Evolutionary conservation across 2,888 invertebrate genomes (phyloP).

Genomic region (Mythimna ferrago): DNA sequence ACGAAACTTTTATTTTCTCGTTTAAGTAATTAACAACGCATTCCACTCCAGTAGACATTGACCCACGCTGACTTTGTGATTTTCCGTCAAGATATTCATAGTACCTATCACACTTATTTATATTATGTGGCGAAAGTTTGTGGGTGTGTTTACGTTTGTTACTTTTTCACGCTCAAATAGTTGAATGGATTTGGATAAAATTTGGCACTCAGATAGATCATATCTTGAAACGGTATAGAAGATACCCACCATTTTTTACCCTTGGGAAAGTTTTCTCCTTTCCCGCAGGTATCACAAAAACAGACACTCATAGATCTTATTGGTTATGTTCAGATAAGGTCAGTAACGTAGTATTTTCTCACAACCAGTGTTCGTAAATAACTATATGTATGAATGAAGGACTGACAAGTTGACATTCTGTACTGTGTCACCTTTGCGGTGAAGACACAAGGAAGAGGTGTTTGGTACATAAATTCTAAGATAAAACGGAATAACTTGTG

Average conservation of each 20-base stretch:
- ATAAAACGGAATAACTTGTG: slow-evolving; percentile 20
- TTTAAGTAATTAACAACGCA: background rate
- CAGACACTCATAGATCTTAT: too few relatives aligned
- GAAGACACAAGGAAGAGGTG: background rate
- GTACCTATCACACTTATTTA: too few relatives aligned
- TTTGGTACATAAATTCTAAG: background rate
- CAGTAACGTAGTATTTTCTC: background rate
- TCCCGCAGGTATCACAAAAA: too few relatives aligned
- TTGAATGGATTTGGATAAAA: too few relatives aligned
- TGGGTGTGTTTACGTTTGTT: too few relatives aligned
- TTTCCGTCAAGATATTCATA: background rate
- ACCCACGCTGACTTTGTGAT: background rate
- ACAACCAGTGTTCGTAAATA: background rate
- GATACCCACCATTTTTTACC: too few relatives aligned
- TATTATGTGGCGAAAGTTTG: too few relatives aligned
- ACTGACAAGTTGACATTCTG: background rate
- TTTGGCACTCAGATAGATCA: too few relatives aligned
- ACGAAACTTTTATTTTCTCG: slow-evolving; percentile 8
- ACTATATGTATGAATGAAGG: background rate
- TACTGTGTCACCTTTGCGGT: background rate
- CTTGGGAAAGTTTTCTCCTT: too few relatives aligned
- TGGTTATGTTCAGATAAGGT: too few relatives aligned
- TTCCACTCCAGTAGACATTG: background rate
- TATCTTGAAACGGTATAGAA: too few relatives aligned
- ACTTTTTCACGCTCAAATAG: too few relatives aligned